These are phyloP conservation scores for Phyllotreta striolata DNA, from an alignment of 2,888 invertebrate species.

Conservation along the genomic window DNA sequence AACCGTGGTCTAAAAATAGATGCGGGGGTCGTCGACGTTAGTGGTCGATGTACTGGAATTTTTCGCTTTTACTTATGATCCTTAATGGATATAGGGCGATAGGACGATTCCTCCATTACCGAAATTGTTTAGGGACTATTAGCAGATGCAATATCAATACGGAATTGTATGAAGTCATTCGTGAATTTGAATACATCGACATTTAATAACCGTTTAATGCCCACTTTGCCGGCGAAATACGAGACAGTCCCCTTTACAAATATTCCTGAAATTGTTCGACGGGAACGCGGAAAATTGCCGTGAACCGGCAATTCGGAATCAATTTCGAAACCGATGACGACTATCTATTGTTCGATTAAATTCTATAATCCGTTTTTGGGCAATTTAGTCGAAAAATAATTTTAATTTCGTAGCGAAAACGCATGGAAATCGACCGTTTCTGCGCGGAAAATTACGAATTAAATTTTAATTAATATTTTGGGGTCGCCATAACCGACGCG, in stretches of 20 bases:
- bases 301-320: conserved; percentile 40
- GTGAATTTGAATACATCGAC: no score
- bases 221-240: conserved; percentile 5
- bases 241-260: conserved; percentile 13
- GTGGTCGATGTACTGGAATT: conserved; percentile 16
- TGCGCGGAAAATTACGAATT: conserved; percentile 43
- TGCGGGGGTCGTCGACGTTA: conserved; percentile 18
- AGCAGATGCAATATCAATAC: background rate
- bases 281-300: conserved; percentile 10
- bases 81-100: background rate
- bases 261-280: conserved; percentile 16
- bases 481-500: conserved; percentile 2
- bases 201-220: conserved; percentile 9
- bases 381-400: conserved; percentile 49
- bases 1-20: conserved; percentile 22
- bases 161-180: background rate
- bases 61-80: conserved; percentile 17
- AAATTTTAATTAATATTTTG: conserved; percentile 46
- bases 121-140: background rate
- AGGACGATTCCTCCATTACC: background rate
- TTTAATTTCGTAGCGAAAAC: conserved; percentile 45
- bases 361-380: conserved; percentile 44
- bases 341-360: conserved; percentile 46
- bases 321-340: conserved; percentile 46
- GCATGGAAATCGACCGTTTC: conserved; percentile 24